A percentile compares a stretch with the other conserved stretches of the same genome.
Conservation (phyloP, 2,797 vertebrate species). For the Podargus strigoides region DNA sequence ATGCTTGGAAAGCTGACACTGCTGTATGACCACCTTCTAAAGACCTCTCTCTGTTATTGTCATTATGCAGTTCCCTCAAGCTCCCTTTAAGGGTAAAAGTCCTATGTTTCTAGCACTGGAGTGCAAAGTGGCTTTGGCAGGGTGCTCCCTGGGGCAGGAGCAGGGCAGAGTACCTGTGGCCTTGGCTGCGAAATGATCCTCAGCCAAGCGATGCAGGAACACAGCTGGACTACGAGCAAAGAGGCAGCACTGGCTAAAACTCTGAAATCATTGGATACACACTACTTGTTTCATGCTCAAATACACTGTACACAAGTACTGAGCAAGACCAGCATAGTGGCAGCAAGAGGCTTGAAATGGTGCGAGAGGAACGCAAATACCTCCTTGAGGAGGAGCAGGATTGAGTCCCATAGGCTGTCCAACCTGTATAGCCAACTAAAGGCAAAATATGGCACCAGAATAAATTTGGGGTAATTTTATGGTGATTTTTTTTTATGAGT, state of each 20-base stretch:
- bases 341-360: neutral
- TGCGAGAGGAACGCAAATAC: neutral
- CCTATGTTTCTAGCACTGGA: accelerated
- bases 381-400: neutral
- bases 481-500: neutral
- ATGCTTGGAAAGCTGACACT: neutral
- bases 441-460: neutral
- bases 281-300: neutral
- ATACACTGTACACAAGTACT: accelerated
- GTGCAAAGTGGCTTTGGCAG: neutral
- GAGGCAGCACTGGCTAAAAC: neutral
- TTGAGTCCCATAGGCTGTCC: neutral
- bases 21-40: neutral
- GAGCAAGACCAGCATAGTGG: accelerated
- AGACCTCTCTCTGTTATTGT: neutral
- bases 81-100: neutral
- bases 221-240: neutral
- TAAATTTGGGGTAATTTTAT: neutral
- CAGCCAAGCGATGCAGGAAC: neutral
- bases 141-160: accelerated
- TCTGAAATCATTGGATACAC: neutral
- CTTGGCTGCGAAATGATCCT: neutral
- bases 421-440: neutral
- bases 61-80: neutral
- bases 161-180: neutral